These are phyloP conservation scores for Nipponia nippon DNA, from an alignment of 2,113 vertebrate species.

Conservation along the genomic window DNA sequence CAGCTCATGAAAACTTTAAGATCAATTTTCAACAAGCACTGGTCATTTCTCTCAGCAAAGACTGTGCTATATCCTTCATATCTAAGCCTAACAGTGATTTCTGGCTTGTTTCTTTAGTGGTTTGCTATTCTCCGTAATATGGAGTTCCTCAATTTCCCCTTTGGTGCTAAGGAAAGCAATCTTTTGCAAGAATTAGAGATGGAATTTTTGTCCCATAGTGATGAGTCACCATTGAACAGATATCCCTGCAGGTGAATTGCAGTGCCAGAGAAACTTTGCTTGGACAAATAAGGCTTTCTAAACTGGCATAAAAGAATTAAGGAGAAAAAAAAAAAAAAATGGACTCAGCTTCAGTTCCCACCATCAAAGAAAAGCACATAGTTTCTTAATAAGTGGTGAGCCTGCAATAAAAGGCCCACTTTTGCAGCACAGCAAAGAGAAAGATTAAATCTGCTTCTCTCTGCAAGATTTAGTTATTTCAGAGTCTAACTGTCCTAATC, in stretches of 20 bases:
- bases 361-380: neutral
- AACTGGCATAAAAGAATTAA: neutral
- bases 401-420: neutral
- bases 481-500: conserved; percentile 50
- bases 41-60: neutral
- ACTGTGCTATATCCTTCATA: neutral
- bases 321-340: neutral
- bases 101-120: neutral
- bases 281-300: neutral
- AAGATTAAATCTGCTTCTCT: neutral
- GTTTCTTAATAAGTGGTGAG: neutral
- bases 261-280: neutral
- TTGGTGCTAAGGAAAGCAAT: neutral
- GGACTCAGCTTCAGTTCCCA: neutral
- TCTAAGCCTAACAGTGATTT: neutral
- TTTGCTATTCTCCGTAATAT: neutral
- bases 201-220: neutral
- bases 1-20: neutral
- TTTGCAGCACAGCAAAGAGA: neutral
- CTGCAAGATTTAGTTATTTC: neutral
- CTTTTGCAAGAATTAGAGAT: neutral
- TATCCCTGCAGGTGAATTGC: neutral
- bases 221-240: neutral
- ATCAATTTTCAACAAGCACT: neutral
- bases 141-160: neutral